Evolutionary conservation across 2,797 vertebrate genomes (phyloP), one percentile per base, ranked within the genome.

Genomic region (Poeciliopsis turneri): DNA sequence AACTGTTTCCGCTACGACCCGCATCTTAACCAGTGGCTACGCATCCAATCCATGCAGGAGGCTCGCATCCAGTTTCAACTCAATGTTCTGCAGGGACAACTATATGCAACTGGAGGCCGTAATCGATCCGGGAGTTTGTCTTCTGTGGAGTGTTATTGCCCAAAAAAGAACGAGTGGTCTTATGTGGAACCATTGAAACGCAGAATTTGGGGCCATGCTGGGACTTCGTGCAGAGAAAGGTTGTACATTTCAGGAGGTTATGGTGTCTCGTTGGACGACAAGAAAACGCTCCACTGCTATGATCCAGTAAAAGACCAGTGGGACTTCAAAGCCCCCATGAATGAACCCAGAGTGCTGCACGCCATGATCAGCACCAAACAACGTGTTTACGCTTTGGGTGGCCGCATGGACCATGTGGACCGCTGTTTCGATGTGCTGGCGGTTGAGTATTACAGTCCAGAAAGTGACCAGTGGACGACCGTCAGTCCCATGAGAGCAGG

Each of bases 41-140:
- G 97, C 18, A 97, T 99, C 87, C 97, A 95, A 68, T 91, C 97
- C 73, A 95, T 99, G 97, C 97, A 97, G 87, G 98, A 99, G 92
- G 96, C 97, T 75, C 96, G 98, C 16, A 99, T 99, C 81, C 98
- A 99, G 93, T 99, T 99, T 89, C 98, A 99, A 88, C 96, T 99
- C 46, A 97, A 96, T 0, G 96, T 97, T 0, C 88, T 99, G 10
- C 91, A 91, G 0, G 97, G 97, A 4, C 93, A 93, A 92, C 93
- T 99, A 2, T 99, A 98, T 0, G 98, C 98, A 92, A 99, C 97
- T 0, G 98, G 98, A 0, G 98, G 98, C 68, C 96, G 98, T 82
- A 99, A 99, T 91, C 95, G 97, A 0, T 97, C 98, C 0, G 98
- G 98, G 45, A 99, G 98, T 88, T 90, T 99, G 92, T 96, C 97